Base-by-base conservation (phyloP, 2,113 vertebrate species). In the Murina feae region DNA sequence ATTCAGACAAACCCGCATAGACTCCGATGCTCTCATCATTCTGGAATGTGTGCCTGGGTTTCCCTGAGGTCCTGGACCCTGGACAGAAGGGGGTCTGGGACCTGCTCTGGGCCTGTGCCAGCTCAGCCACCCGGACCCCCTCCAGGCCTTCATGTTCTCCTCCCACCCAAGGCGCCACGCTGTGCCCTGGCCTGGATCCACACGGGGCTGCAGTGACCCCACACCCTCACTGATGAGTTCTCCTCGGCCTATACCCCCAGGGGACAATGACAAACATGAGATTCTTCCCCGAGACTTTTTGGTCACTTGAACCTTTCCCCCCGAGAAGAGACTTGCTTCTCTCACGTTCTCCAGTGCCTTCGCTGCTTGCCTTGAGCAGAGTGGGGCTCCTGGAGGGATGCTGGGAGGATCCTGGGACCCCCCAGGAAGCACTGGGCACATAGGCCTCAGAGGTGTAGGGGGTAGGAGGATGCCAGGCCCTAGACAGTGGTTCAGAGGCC, bases 11-110 rank as follows among this genome's bases (percentile, higher is more conserved):
- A 53, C 21, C 69, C 13, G 1, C 84, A n/a, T 4, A 6, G 79
- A 37, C 75, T 13, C 4, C 4, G 2, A 13, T 71, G 88, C 85
- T 16, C 51, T 95, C 95, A 93, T 53, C 60, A 16, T 84, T 68
- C 68, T 69, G 97, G 97, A 96, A 97, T 95, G 97, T 0, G 51
- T 6, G 82, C 76, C 81, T 35, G 44, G 0, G 4, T 28, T 11
- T 39, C 91, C 21, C 17, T 0, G 12, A 78, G 71, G 63, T 28
- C 11, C 1, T 1, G 6, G 78, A 18, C 53, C 20, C 23, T 7
- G 80, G 58, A n/a, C 25, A 17, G 32, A 44, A 55, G 76, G 39
- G 4, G 21, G n/a, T 21, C 32, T n/a, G 88, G 80, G 69, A 82
- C 39, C 66, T 14, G 55, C 53, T 37, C 18, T 1, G 74, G 39